These are phyloP conservation scores for Notoglanidium macrostoma DNA, from an alignment of 2,797 vertebrate genomes.

Conservation along the genomic window DNA sequence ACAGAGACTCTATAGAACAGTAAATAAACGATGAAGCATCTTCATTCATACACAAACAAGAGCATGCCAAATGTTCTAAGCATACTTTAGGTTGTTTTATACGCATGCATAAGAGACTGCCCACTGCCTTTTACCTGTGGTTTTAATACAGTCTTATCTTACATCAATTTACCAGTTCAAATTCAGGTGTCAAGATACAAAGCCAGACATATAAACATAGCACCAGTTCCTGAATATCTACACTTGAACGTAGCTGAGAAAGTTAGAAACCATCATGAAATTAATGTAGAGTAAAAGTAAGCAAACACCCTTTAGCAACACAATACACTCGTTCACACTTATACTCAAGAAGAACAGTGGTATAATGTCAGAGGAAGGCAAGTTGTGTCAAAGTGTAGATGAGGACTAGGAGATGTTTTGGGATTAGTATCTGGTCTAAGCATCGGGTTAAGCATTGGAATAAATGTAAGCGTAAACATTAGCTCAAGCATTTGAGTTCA, in stretches of 20 bases:
- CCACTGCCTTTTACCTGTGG: neutral
- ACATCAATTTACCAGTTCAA: conserved; percentile 19
- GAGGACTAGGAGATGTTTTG: neutral
- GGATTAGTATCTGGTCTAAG: neutral
- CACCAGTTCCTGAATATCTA: neutral
- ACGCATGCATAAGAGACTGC: neutral
- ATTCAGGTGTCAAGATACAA: conserved; percentile 16
- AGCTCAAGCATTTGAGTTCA: neutral
- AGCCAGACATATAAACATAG: conserved; percentile 7
- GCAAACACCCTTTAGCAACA: neutral
- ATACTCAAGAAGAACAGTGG: neutral
- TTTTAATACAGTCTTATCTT: neutral
- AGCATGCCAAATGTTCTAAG: neutral
- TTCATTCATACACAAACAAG: conserved; percentile 17
- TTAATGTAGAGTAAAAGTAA: neutral
- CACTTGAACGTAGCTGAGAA: neutral
- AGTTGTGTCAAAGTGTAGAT: neutral
- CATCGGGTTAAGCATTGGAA: neutral
- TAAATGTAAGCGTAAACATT: neutral
- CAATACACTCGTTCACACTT: neutral
- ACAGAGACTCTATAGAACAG: neutral
- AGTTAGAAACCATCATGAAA: neutral
- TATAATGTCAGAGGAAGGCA: no score
- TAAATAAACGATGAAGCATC: neutral
- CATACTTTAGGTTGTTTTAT: neutral